Evolutionary conservation across 2,113 vertebrate species (phyloP).

Genomic region (Rousettus leschenaultii): DNA sequence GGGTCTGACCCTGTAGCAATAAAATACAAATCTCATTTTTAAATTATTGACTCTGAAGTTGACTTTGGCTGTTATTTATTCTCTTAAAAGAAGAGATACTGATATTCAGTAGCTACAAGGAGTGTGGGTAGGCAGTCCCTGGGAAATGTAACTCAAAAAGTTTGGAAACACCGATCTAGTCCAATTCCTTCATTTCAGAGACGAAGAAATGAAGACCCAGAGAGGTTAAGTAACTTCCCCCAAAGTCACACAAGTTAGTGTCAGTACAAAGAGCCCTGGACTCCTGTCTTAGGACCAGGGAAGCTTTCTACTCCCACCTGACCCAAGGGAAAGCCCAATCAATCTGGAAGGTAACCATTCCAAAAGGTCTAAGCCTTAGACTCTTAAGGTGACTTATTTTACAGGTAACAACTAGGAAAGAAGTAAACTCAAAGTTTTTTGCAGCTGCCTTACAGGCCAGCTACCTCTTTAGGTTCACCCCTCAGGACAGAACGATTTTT

Average conservation of each 20-base stretch:
- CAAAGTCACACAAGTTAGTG: neutral
- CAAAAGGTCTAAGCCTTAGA: neutral
- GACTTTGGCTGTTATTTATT: neutral
- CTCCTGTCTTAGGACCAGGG: neutral
- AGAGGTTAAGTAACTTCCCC: neutral
- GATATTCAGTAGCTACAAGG: neutral
- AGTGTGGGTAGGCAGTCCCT: neutral
- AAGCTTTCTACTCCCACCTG: neutral
- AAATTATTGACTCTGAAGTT: constrained; percentile 2
- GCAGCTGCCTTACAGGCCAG: neutral
- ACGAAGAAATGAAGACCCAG: neutral
- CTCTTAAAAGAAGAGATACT: neutral
- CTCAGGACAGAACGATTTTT: neutral
- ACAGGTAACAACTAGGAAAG: neutral
- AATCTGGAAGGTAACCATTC: neutral
- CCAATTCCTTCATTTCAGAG: neutral
- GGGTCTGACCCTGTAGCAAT: neutral
- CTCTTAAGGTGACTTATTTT: neutral
- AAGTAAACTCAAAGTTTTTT: neutral
- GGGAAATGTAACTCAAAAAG: neutral
- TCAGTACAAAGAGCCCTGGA: neutral
- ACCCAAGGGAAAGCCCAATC: neutral
- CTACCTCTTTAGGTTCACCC: neutral
- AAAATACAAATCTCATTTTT: neutral
- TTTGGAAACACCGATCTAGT: neutral